phyloP scores from a whole-genome alignment of 2,113 vertebrate genomes.

The Equus przewalskii region DNA sequence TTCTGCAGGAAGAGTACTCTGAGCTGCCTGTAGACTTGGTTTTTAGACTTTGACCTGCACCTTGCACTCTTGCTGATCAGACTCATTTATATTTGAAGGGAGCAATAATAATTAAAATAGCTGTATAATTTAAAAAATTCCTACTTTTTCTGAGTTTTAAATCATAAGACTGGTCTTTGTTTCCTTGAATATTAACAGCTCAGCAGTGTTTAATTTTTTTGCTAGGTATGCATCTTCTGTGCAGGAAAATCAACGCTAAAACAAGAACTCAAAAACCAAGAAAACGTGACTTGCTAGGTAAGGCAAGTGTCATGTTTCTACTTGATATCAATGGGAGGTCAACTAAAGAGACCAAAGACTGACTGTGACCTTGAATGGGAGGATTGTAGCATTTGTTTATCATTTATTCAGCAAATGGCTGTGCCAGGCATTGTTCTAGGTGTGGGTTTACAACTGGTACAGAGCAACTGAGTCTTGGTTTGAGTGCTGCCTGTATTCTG shows the following conservation, averaged over 20 bases:
- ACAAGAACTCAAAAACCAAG: not conserved
- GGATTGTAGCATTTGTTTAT: not conserved
- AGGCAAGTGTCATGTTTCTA: not conserved
- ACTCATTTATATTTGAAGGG: constrained; percentile 3
- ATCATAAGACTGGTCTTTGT: not conserved
- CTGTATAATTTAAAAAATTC: constrained; percentile 34
- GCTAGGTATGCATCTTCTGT: not conserved
- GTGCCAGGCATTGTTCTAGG: not conserved
- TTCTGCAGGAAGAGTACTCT: not conserved
- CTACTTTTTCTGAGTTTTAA: constrained; percentile 51
- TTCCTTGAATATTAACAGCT: constrained; percentile 62
- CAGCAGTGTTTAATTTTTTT: constrained; percentile 48
- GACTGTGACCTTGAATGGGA: not conserved
- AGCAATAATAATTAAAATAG: constrained; percentile 55
- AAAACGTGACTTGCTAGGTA: not conserved
- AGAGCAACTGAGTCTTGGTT: not conserved
- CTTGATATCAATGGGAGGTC: not conserved
- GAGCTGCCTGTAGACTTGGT: not conserved
- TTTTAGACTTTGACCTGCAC: not conserved
- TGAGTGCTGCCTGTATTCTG: not conserved
- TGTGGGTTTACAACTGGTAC: not conserved
- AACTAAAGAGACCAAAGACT: not conserved
- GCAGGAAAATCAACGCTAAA: constrained; percentile 53
- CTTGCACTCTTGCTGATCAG: not conserved
- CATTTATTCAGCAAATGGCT: not conserved